Evolutionary conservation across 53 echinoderm and acorn worm species (phyloP).

Genomic region (Apostichopus leukothele): DNA sequence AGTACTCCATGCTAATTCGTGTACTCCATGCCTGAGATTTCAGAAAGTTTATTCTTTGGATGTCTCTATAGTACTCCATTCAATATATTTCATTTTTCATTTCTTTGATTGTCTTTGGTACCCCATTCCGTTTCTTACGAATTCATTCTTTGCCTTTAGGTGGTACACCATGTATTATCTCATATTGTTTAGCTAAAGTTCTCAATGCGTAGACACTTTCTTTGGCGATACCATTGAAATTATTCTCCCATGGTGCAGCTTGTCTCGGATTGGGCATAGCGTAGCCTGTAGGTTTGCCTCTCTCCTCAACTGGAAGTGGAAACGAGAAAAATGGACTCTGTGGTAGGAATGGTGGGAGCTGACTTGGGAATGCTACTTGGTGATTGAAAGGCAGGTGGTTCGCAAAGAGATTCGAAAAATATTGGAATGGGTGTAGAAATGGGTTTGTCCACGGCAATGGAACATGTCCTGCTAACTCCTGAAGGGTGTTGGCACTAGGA

Average conservation of each 20-base stretch:
- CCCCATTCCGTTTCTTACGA: no score
- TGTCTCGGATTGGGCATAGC: background rate
- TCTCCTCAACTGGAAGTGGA: conserved; percentile 6
- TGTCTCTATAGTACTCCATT: no score
- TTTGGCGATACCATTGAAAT: background rate
- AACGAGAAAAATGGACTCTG: conserved; percentile 9
- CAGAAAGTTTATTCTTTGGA: background rate
- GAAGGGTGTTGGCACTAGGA: conserved; percentile 59
- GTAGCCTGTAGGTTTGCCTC: conserved; percentile 3
- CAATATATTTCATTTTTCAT: no score
- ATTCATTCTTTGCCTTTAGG: background rate
- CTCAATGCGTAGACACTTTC: conserved; percentile 29
- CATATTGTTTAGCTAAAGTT: conserved; percentile 29
- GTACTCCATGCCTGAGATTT: background rate
- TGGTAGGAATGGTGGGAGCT: background rate
- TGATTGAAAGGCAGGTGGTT: conserved; percentile 17
- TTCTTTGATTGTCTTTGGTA: no score
- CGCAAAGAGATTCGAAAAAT: conserved; percentile 12
- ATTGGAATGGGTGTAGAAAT: conserved; percentile 7
- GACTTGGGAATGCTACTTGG: background rate
- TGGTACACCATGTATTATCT: background rate
- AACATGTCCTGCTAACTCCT: conserved; percentile 2
- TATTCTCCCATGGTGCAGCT: background rate
- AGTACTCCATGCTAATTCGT: no score
- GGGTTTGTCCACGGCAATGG: conserved; percentile 21